A percentile compares a stretch with the other conserved stretches of the same genome.
Evolutionary conservation across 2,113 vertebrate genomes (phyloP).

Genomic region (Rhinolophus ferrumequinum): DNA sequence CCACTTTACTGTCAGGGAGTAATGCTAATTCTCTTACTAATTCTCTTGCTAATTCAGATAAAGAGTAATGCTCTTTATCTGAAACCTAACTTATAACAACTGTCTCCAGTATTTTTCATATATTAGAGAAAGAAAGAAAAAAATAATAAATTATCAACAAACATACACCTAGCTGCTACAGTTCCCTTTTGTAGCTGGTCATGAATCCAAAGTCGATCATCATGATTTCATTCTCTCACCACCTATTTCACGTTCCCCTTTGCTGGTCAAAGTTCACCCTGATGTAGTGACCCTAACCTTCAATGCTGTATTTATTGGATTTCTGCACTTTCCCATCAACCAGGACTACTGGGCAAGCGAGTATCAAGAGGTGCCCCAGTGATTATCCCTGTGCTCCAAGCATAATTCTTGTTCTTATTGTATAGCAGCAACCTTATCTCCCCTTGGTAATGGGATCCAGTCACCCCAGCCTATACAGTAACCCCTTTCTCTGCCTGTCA

Average conservation of each 20-base stretch:
- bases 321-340: not conserved
- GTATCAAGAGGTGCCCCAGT: not conserved
- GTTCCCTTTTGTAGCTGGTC: not conserved
- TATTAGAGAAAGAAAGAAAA: not conserved
- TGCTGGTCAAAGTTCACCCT: not conserved
- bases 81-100: not conserved
- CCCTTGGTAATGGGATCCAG: not conserved
- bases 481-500: not conserved
- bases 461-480: not conserved
- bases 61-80: not conserved
- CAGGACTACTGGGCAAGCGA: not conserved
- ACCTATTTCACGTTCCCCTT: not conserved
- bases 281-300: constrained; percentile 18
- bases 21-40: not conserved
- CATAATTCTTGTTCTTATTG: not conserved
- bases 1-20: not conserved
- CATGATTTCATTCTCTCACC: not conserved
- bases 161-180: not conserved
- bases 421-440: not conserved
- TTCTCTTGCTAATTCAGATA: too few species aligned
- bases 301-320: not conserved
- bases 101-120: not conserved
- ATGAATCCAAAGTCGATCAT: constrained; percentile 11
- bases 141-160: not conserved
- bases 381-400: not conserved